phyloP scores from a whole-genome alignment of 2,113 vertebrate genomes.

The Physeter macrocephalus region DNA sequence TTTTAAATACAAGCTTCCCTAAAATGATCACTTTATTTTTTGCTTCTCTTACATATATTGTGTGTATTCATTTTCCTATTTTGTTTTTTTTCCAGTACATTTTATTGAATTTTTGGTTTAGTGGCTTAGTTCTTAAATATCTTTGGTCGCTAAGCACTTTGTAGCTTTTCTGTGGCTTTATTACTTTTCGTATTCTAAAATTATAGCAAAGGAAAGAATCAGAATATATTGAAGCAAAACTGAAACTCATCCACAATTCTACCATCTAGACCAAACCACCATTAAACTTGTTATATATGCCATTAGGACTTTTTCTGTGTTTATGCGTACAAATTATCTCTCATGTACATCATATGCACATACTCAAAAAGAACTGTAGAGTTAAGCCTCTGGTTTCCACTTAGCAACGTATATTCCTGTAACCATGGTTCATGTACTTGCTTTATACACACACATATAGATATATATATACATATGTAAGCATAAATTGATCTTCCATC shows the following conservation, averaged over 20 bases:
- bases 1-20: neutral
- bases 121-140: neutral
- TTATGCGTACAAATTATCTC: neutral
- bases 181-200: neutral
- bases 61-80: neutral
- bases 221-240: neutral
- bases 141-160: neutral
- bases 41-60: neutral
- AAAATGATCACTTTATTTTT: neutral
- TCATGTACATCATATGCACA: neutral
- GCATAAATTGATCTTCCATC: neutral
- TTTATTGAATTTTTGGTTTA: neutral
- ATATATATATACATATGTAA: neutral
- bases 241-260: neutral
- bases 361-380: neutral
- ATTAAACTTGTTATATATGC: neutral
- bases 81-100: neutral
- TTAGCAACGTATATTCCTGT: neutral
- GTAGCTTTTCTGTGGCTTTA: neutral
- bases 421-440: neutral
- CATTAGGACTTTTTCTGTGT: neutral
- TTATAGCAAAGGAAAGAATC: neutral
- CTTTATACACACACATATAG: neutral
- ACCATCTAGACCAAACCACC: neutral
- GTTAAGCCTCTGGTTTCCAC: neutral